These are phyloP conservation scores for Marisa cornuarietis DNA, from an alignment of 1,140 invertebrate species.

Conservation along the genomic window DNA sequence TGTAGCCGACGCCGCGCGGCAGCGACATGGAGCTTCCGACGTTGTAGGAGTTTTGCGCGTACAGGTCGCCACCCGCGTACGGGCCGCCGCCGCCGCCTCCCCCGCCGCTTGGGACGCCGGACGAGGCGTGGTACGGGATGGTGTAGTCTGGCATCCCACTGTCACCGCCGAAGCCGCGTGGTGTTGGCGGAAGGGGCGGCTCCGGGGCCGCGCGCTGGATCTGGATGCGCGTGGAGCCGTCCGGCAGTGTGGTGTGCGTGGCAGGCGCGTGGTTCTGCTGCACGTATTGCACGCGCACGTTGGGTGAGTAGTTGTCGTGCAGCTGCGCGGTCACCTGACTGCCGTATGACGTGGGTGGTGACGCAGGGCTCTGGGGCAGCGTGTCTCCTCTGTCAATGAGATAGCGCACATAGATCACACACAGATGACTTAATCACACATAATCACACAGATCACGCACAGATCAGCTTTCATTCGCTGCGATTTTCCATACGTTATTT, in stretches of 20 bases:
- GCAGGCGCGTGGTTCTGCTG: conserved; percentile 12
- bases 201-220: conserved; percentile 5
- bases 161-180: not conserved
- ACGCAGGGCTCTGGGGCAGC: conserved; percentile 15
- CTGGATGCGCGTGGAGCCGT: conserved; percentile 23
- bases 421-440: too few relatives aligned
- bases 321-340: conserved; percentile 33
- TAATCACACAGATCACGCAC: too few relatives aligned
- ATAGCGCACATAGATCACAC: too few relatives aligned
- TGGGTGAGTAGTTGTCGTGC: conserved; percentile 21
- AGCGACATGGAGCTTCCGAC: conserved; percentile 28
- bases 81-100: not conserved
- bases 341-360: conserved; percentile 22
- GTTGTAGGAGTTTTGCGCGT: conserved; percentile 10
- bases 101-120: conserved; percentile 9
- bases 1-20: conserved; percentile 16
- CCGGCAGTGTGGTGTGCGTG: conserved; percentile 27
- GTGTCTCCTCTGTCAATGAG: too few relatives aligned
- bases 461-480: too few relatives aligned
- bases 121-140: conserved; percentile 24
- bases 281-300: not conserved
- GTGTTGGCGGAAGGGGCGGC: conserved; percentile 1
- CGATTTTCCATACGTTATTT: too few relatives aligned
- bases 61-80: not conserved
- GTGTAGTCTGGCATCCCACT: conserved; percentile 31